Evolutionary conservation across 1,140 invertebrate genomes (phyloP).

Genomic region (Galleria mellonella): DNA sequence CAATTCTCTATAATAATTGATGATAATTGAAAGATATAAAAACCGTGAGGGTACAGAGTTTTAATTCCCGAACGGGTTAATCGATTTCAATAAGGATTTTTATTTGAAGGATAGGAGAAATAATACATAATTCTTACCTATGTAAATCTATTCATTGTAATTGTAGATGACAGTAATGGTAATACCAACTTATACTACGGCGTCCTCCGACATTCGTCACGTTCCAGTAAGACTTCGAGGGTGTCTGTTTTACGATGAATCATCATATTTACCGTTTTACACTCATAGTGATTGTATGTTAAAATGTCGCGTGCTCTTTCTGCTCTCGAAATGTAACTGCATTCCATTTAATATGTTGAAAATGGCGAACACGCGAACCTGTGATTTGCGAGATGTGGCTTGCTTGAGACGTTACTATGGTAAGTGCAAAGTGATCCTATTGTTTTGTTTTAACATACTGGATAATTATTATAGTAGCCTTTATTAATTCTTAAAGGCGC

Average conservation of each 20-base stretch:
- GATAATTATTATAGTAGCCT: not conserved
- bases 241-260: constrained; percentile 69
- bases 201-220: constrained; percentile 60
- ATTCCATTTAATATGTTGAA: constrained; percentile 73
- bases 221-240: constrained; percentile 40
- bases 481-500: no score
- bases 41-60: no score
- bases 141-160: constrained; percentile 6
- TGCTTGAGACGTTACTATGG: constrained; percentile 53
- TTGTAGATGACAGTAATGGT: constrained; percentile 55
- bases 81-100: no score
- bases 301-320: constrained; percentile 71
- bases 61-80: no score
- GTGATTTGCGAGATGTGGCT: constrained; percentile 54
- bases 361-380: constrained; percentile 52
- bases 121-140: no score
- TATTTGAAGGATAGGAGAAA: no score
- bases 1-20: no score
- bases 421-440: no score
- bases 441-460: not conserved
- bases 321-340: constrained; percentile 71
- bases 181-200: constrained; percentile 51
- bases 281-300: constrained; percentile 73
- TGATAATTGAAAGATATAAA: no score
- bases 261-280: constrained; percentile 51